Conservation (phyloP, 2,113 vertebrate species). For the Psammodynastes pulverulentus region DNA sequence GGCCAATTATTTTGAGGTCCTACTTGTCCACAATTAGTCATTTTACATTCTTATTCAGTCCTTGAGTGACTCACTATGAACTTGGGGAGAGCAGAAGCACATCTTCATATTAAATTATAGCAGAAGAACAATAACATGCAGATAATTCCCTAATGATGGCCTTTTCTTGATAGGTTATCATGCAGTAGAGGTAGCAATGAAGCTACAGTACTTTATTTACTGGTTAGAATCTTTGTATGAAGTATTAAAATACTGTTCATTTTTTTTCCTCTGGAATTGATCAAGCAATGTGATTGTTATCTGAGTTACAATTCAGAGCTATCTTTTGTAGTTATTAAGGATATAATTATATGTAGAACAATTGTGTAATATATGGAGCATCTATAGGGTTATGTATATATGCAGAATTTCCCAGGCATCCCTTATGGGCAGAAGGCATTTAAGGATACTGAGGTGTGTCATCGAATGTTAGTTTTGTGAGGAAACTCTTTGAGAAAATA, state of each 20-base stretch:
- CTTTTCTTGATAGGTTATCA: neutral
- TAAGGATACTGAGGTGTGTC: neutral
- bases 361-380: neutral
- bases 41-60: neutral
- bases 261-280: no score
- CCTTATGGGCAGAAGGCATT: neutral
- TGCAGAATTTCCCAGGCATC: neutral
- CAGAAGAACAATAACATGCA: neutral
- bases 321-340: neutral
- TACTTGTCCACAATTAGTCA: neutral
- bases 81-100: neutral
- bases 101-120: neutral
- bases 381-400: neutral
- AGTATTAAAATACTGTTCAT: neutral
- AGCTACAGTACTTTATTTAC: neutral
- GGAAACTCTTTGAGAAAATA: neutral
- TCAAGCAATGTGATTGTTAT: neutral
- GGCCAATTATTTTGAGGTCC: neutral
- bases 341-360: neutral
- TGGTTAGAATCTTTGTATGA: neutral
- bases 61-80: neutral
- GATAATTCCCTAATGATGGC: neutral
- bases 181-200: neutral
- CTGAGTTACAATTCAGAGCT: neutral
- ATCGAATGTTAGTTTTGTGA: neutral